These are phyloP conservation scores for Lasioglossum oenotherae DNA, from an alignment of 2,888 invertebrate species.

Conservation along the genomic window DNA sequence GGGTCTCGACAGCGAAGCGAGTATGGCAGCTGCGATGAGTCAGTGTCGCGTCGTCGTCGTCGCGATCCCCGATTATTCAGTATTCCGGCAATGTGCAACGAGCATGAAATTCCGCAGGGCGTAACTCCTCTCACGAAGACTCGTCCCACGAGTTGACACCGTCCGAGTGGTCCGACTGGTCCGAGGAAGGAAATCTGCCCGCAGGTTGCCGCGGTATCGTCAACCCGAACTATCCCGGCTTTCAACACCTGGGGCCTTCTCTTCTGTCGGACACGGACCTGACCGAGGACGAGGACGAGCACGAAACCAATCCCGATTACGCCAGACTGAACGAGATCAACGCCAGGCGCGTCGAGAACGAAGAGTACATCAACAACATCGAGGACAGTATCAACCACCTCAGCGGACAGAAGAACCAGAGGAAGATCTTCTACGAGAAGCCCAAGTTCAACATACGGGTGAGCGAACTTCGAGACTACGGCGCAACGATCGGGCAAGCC, in stretches of 20 bases:
- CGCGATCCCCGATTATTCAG: conserved; percentile 51
- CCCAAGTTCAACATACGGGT: conserved; percentile 86
- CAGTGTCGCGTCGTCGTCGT: conserved; percentile 36
- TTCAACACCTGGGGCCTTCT: conserved; percentile 90
- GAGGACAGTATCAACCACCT: conserved; percentile 85
- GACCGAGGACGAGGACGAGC: conserved; percentile 85
- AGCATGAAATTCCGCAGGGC: conserved; percentile 69
- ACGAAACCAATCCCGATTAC: conserved; percentile 85
- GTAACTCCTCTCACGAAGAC: conserved; percentile 71
- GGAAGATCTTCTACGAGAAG: conserved; percentile 86
- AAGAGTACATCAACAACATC: conserved; percentile 84
- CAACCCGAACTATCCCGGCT: conserved; percentile 94
- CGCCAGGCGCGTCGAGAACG: conserved; percentile 84
- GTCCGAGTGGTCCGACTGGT: conserved; percentile 82
- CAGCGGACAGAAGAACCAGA: conserved; percentile 85
- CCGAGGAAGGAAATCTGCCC: conserved; percentile 81
- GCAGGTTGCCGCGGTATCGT: conserved; percentile 89
- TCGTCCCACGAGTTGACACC: conserved; percentile 74
- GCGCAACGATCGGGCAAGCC: not conserved
- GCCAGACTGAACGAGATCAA: conserved; percentile 85
- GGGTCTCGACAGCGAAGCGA: not conserved
- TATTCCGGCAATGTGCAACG: conserved; percentile 55
- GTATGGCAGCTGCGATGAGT: conserved; percentile 54
- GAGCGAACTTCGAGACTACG: not conserved
- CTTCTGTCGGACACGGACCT: conserved; percentile 84